Base-by-base conservation (phyloP, 1,140 invertebrate species). In the Drosophila carrolli region DNA sequence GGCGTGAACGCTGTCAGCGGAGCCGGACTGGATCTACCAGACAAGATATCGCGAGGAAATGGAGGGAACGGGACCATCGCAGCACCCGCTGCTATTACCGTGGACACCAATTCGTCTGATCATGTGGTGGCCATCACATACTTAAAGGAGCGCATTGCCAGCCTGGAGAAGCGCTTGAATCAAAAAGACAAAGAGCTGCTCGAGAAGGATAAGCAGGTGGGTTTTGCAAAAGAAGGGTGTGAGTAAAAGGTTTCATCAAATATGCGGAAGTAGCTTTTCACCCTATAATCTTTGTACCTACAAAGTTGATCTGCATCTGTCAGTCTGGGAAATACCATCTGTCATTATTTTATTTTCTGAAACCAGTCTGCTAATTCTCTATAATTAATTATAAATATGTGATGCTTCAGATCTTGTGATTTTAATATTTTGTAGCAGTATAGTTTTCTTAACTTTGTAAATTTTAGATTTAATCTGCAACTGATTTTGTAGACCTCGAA, bases 91-190 rank as follows among this genome's bases (percentile, higher is more conserved):
- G 91, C 83, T 38, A 91, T 92, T 10, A 83, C 65, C 79, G 81
- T 95, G 43, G 97, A 98, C 93, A 96, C 97, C 0, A 97, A 97
- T 81, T 97, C 96, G 89, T 97, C 97, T 0, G 98, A 99, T 92
- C 97, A 98, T 91, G 96, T 99, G 23, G 97, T 98, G 9, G 97
- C 97, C 0, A 97, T 98, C 91, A 98, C 98, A 13, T 97, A 98
- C 92, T 94, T 99, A 1, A 97, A 97, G 90, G 98, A 99, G 92
- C 96, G 98, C 88, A 98, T 99, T 76, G 97, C 97, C 37, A 96
- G 95, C 85, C 93, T 99, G n/a, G 97, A 98, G 91, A 98, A 98
- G 92, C 97, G 97, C 83, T 93, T 99, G 4, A 93, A 94, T 56
- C 94, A 95, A 66, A 99, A 98, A 93, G 97, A 99, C 92, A 94